phyloP scores from a whole-genome alignment of 2,113 vertebrate genomes.

The Parus major region DNA sequence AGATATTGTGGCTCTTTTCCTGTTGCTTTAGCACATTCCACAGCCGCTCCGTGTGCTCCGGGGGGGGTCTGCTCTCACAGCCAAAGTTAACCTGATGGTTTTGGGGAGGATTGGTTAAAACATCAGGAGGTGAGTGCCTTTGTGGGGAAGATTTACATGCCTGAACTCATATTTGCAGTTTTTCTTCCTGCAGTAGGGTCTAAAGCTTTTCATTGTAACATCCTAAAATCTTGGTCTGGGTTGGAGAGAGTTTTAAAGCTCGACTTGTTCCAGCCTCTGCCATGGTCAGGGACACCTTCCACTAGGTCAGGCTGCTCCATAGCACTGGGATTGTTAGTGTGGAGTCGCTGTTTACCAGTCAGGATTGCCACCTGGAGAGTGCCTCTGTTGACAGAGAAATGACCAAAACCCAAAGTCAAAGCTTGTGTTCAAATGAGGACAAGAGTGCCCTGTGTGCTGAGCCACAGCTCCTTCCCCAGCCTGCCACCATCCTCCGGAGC shows the following conservation, averaged over 20 bases:
- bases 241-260: not conserved
- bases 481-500: not conserved
- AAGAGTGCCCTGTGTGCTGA: not conserved
- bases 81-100: not conserved
- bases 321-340: not conserved
- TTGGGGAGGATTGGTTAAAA: not conserved
- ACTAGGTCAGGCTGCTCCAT: not conserved
- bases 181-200: not conserved
- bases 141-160: not conserved
- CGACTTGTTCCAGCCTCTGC: accelerated
- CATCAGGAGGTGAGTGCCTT: accelerated
- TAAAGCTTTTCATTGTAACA: not conserved
- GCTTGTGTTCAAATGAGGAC: not conserved
- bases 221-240: not conserved
- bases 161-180: not conserved
- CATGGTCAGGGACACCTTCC: not conserved
- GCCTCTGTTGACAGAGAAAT: not conserved
- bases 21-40: not conserved
- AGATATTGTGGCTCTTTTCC: not conserved
- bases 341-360: not conserved
- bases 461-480: not conserved
- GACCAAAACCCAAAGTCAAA: not conserved
- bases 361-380: not conserved
- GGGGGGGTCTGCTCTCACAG: not conserved
- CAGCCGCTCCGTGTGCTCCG: accelerated